phyloP scores from a whole-genome alignment of 2,888 invertebrate genomes.

The Tryphoninae sp. region DNA sequence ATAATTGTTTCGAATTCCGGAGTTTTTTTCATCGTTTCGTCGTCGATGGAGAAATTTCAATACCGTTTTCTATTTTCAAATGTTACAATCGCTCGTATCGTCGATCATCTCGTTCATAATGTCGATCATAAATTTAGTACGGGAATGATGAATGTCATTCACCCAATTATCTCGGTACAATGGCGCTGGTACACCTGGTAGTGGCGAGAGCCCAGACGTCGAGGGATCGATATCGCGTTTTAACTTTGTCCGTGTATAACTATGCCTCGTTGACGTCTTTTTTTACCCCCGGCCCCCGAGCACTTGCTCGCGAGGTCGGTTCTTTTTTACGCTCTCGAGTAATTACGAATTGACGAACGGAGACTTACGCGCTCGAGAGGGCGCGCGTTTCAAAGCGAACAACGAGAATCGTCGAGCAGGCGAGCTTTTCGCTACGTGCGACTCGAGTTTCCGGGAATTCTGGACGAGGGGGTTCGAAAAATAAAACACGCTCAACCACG shows the following conservation, averaged over 20 bases:
- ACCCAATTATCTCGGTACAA: constrained; percentile 50
- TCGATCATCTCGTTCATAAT: constrained; percentile 26
- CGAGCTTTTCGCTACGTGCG: background rate
- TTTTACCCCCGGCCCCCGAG: background rate
- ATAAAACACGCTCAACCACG: background rate
- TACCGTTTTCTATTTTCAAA: too few species aligned
- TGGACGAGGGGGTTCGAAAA: background rate
- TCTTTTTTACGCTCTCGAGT: constrained; percentile 1
- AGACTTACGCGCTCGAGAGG: background rate
- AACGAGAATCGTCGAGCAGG: too few species aligned
- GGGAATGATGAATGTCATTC: constrained; percentile 48
- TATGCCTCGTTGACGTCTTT: constrained; percentile 35
- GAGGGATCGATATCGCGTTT: constrained; percentile 17
- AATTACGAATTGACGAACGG: constrained; percentile 3
- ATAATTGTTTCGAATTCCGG: too few species aligned
- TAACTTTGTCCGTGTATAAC: background rate
- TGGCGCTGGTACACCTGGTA: constrained; percentile 28
- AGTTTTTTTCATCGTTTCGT: too few species aligned
- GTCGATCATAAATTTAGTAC: background rate
- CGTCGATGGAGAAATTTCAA: too few species aligned
- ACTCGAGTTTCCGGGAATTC: background rate
- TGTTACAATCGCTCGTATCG: background rate
- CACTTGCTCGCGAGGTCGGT: background rate
- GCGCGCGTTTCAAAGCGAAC: too few species aligned
- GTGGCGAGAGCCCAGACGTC: background rate